phyloP scores from a whole-genome alignment of 92 coral and sea anemone species.

The Muricea muricata region DNA sequence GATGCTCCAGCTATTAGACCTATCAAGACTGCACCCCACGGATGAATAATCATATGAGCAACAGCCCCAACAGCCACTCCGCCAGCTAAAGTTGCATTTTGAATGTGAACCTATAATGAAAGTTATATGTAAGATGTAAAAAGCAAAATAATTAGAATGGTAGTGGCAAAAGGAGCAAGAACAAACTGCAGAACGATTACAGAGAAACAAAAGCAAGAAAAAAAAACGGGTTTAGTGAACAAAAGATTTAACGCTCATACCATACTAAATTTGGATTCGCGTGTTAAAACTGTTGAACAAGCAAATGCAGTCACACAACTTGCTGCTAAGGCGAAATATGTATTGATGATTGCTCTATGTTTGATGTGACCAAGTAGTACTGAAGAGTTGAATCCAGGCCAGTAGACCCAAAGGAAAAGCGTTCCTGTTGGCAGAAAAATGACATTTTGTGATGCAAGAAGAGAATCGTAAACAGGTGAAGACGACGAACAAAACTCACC shows the following conservation, averaged over 20 bases:
- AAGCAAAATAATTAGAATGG: too few species aligned
- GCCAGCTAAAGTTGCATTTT: slow-evolving; percentile 94
- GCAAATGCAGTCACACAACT: slow-evolving; percentile 92
- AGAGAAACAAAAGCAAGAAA: too few species aligned
- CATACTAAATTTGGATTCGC: slow-evolving; percentile 88
- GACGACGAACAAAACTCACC: too few species aligned
- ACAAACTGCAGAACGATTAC: too few species aligned
- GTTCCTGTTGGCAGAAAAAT: slow-evolving; percentile 68
- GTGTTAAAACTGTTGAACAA: slow-evolving; percentile 83
- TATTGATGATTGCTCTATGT: slow-evolving; percentile 85
- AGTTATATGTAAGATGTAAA: background rate
- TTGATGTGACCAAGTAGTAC: slow-evolving; percentile 78
- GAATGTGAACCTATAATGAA: slow-evolving; percentile 80
- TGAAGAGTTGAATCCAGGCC: slow-evolving; percentile 93
- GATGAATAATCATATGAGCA: slow-evolving; percentile 93
- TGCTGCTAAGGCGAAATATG: slow-evolving; percentile 86
- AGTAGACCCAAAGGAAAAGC: slow-evolving; percentile 88
- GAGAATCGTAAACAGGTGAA: too few species aligned
- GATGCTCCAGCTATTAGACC: slow-evolving; percentile 83
- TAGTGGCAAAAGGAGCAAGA: background rate
- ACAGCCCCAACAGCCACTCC: slow-evolving; percentile 93
- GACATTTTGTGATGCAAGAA: too few species aligned
- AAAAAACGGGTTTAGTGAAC: too few species aligned
- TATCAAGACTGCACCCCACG: slow-evolving; percentile 88
- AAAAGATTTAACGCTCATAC: slow-evolving; percentile 44